Percentiles rank a stretch among this genome's conserved stretches.
Evolutionary conservation across 2,113 vertebrate species (phyloP).

Genomic region (rabbit (Oryctolagus cuniculus)): DNA sequence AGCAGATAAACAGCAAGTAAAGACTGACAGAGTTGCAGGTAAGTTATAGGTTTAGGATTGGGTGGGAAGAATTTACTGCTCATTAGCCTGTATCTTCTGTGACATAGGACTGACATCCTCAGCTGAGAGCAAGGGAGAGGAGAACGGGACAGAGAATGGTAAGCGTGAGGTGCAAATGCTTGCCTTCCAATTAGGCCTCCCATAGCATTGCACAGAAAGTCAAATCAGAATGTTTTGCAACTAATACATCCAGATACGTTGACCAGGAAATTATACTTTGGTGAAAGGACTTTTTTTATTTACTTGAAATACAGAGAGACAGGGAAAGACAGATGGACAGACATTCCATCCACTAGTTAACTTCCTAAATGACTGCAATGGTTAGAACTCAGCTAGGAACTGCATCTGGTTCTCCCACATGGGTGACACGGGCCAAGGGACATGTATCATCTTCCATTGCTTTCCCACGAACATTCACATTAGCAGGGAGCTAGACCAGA

Average conservation of each 20-base stretch:
- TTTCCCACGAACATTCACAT: too few species aligned
- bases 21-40: not conserved
- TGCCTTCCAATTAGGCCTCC: not conserved
- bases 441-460: too few species aligned
- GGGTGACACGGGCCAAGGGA: too few species aligned
- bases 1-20: constrained; percentile 6
- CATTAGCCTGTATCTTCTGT: not conserved
- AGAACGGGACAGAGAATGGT: not conserved
- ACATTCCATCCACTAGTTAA: too few species aligned
- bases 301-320: too few species aligned
- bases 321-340: too few species aligned
- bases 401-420: too few species aligned
- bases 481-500: too few species aligned
- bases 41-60: not conserved
- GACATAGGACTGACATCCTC: constrained; percentile 13
- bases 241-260: constrained; percentile 49
- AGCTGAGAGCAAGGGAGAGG: not conserved
- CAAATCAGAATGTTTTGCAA: constrained; percentile 16
- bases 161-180: not conserved
- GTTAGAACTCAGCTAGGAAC: too few species aligned
- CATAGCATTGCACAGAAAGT: not conserved
- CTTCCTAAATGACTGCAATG: too few species aligned
- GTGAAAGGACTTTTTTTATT: not conserved
- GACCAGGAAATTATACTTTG: not conserved
- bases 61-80: not conserved